These are phyloP conservation scores for Cantharis rufa DNA, from an alignment of 2,888 invertebrate species.

Conservation along the genomic window DNA sequence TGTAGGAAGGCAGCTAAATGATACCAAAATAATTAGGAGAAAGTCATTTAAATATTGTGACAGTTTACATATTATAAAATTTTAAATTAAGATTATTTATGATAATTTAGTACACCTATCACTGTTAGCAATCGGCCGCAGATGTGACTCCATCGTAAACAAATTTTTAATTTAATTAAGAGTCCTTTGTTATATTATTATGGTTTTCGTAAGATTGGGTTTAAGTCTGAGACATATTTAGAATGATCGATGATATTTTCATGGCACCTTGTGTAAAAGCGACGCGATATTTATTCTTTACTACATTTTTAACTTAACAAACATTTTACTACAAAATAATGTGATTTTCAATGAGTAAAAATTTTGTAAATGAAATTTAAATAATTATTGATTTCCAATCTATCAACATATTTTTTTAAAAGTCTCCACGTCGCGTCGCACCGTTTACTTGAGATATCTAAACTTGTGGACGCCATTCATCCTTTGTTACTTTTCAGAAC, in stretches of 20 bases:
- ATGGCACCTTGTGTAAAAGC: too few species aligned
- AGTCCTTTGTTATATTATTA: too few species aligned
- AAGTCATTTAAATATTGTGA: neutral
- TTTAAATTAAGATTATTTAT: too few species aligned
- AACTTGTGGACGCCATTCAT: neutral
- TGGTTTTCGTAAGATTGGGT: too few species aligned
- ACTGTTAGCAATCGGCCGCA: neutral
- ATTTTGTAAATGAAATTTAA: neutral
- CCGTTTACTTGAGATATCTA: neutral
- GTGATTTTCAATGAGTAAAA: neutral
- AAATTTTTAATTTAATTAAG: neutral
- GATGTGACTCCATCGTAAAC: neutral
- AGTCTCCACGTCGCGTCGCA: too few species aligned
- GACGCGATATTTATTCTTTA: too few species aligned
- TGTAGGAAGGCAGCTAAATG: conserved; percentile 6
- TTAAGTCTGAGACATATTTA: too few species aligned
- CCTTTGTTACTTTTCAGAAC: neutral
- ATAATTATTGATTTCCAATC: neutral
- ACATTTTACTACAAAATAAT: too few species aligned
- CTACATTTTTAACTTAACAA: too few species aligned
- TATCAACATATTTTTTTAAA: neutral
- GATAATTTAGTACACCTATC: neutral
- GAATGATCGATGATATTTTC: too few species aligned
- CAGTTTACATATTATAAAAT: neutral
- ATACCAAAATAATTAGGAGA: neutral